Conservation (phyloP, 2,113 vertebrate species). For the Zeus faber region DNA sequence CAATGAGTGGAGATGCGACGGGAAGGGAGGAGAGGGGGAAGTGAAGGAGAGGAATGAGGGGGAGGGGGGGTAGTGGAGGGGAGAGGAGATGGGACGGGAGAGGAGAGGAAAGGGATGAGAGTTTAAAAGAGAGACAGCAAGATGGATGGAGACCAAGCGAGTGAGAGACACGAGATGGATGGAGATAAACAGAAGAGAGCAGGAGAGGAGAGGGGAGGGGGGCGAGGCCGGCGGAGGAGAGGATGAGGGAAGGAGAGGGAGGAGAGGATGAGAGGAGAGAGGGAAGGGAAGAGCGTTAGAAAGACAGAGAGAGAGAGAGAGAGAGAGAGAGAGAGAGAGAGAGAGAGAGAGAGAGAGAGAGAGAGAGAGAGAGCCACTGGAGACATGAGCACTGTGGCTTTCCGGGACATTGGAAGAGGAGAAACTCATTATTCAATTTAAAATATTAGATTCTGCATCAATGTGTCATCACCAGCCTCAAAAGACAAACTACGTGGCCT, state of each 20-base stretch:
- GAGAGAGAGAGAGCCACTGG: conserved; percentile 13
- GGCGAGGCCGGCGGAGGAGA: conserved; percentile 21
- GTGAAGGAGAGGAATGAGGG: conserved; percentile 19
- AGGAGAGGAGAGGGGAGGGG: too few species aligned
- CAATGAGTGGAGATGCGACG: conserved; percentile 16
- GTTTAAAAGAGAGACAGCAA: conserved; percentile 3
- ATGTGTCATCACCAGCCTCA: too few species aligned
- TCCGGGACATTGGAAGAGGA: too few species aligned
- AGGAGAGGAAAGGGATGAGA: conserved; percentile 9
- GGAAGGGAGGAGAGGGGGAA: conserved; percentile 4
- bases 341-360: neutral
- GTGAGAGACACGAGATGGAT: neutral
- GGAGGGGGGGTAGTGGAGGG: conserved; percentile 7
- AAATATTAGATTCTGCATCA: too few species aligned
- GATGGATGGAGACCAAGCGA: neutral
- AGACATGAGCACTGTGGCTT: too few species aligned
- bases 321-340: conserved; percentile 3
- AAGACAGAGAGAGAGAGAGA: conserved; percentile 9
- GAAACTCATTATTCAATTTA: too few species aligned
- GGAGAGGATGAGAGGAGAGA: neutral
- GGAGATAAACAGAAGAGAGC: conserved; percentile 1
- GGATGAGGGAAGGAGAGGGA: conserved; percentile 5
- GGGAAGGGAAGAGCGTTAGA: conserved; percentile 13
- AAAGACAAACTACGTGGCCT: too few species aligned
- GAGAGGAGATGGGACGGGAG: conserved; percentile 12